phyloP scores from a whole-genome alignment of 2,797 vertebrate genomes.

The Rhinatrema bivittatum region DNA sequence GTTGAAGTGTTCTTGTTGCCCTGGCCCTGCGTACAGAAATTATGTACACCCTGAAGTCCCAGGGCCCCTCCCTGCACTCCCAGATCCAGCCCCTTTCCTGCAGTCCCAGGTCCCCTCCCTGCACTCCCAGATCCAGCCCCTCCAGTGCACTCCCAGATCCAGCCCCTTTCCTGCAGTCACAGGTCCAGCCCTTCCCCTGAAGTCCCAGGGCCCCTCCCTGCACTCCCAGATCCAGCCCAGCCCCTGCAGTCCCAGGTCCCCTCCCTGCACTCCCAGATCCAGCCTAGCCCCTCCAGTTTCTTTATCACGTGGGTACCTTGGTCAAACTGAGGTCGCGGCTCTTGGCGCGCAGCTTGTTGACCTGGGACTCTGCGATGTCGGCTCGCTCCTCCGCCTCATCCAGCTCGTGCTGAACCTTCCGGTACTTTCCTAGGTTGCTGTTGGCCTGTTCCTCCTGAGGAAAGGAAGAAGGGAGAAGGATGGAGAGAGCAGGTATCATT shows the following conservation, averaged over 20 bases:
- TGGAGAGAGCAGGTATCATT: too few species aligned
- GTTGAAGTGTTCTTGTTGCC: too few species aligned
- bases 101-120: neutral
- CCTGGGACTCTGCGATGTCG: constrained; percentile 19
- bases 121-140: too few species aligned
- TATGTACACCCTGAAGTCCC: too few species aligned
- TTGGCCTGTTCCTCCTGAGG: constrained; percentile 79
- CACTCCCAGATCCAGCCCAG: neutral
- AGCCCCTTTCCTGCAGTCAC: neutral
- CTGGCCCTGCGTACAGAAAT: too few species aligned
- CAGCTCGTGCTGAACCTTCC: constrained; percentile 40
- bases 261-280: too few species aligned
- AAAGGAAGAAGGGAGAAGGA: neutral
- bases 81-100: too few species aligned
- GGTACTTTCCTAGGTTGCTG: constrained; percentile 54
- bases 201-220: neutral
- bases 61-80: too few species aligned
- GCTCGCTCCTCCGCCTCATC: constrained; percentile 34
- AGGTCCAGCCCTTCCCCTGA: neutral
- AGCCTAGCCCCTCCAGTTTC: neutral
- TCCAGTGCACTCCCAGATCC: neutral
- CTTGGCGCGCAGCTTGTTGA: constrained; percentile 16
- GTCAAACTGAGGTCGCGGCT: constrained; percentile 45
- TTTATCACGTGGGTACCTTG: neutral
- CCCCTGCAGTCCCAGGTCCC: neutral